phyloP scores from a whole-genome alignment of 2,113 vertebrate genomes.

The Ailuropoda melanoleuca region DNA sequence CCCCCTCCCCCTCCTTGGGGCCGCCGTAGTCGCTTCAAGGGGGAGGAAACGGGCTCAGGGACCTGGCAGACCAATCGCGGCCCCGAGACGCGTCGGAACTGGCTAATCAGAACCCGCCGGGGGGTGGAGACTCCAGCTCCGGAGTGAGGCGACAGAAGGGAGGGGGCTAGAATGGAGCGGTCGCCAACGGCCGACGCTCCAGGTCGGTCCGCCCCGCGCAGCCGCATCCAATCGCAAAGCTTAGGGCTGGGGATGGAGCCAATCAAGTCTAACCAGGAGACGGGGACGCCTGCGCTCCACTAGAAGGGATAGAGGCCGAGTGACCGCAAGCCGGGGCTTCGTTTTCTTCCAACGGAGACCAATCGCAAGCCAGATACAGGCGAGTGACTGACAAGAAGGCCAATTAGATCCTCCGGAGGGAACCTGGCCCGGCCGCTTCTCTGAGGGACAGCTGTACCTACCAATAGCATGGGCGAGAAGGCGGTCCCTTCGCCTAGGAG shows the following conservation, averaged over 20 bases:
- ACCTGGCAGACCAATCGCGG: constrained; percentile 59
- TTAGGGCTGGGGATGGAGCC: constrained; percentile 10
- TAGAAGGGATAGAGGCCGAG: not conserved
- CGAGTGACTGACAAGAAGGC: constrained; percentile 15
- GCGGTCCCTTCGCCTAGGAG: constrained; percentile 37
- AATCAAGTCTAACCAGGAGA: constrained; percentile 59
- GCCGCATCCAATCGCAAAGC: constrained; percentile 49
- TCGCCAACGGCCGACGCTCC: constrained; percentile 58
- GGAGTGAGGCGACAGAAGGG: not conserved
- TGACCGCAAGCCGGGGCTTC: not conserved
- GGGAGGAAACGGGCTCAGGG: not conserved
- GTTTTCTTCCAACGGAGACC: not conserved
- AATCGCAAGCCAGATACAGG: not conserved
- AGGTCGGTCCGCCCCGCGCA: not conserved
- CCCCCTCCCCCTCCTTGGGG: constrained; percentile 60
- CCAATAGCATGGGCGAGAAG: constrained; percentile 67
- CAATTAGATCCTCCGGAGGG: constrained; percentile 44
- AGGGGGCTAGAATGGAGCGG: constrained; percentile 38
- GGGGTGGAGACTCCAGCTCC: not conserved
- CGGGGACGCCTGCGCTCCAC: not conserved
- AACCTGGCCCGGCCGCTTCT: constrained; percentile 27
- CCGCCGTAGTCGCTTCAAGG: constrained; percentile 52
- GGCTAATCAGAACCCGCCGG: constrained; percentile 57
- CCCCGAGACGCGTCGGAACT: not conserved
- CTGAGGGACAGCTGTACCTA: constrained; percentile 42